A percentile compares a stretch with the other conserved stretches of the same genome.
These are phyloP conservation scores for Arvicanthis niloticus DNA, from an alignment of 2,113 vertebrate genomes.

Conservation along the genomic window DNA sequence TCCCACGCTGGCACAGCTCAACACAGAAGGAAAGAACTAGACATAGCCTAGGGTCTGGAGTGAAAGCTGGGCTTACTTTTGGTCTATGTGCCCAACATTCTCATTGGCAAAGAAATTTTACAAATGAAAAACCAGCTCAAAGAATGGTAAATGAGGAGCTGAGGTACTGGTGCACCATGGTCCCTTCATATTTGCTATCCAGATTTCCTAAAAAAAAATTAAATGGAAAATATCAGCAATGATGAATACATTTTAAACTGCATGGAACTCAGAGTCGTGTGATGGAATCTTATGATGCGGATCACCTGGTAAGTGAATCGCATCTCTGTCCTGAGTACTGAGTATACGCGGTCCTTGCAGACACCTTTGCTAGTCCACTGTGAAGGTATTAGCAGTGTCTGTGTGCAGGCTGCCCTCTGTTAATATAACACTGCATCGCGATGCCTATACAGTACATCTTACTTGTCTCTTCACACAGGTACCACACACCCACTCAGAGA, in stretches of 20 bases:
- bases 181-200: not conserved
- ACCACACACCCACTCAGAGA: not conserved
- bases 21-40: not conserved
- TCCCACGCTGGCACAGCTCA: not conserved
- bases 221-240: not conserved
- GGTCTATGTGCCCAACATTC: not conserved
- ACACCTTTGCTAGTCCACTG: not conserved
- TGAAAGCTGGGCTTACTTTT: not conserved
- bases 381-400: not conserved
- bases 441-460: not conserved
- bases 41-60: rapidly evolving
- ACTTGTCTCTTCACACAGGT: not conserved
- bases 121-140: not conserved
- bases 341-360: not conserved
- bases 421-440: not conserved
- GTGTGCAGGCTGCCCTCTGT: no score
- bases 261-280: not conserved
- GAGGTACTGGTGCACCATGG: no score
- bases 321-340: not conserved
- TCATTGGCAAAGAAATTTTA: not conserved
- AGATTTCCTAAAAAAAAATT: not conserved
- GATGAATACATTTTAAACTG: not conserved
- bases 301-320: not conserved
- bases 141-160: not conserved
- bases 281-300: not conserved